Conservation (phyloP, 1,140 invertebrate genomes). For the Ylistrum balloti region DNA sequence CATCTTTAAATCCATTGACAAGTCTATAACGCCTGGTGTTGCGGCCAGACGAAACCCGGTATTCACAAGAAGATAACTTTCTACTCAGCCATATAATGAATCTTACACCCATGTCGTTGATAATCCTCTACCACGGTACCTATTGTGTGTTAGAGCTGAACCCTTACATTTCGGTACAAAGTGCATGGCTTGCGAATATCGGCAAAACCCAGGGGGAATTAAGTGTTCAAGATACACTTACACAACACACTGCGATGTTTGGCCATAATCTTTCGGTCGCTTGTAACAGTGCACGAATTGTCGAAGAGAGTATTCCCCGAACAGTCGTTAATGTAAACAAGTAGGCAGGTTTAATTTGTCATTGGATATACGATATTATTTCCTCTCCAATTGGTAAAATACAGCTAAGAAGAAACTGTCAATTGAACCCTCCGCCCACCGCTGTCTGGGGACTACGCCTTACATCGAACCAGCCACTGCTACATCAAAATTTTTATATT, state of each 20-base stretch:
- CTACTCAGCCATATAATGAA: no score
- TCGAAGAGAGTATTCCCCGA: slow-evolving; percentile 13
- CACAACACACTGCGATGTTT: background rate
- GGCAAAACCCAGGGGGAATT: background rate
- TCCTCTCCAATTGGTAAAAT: background rate
- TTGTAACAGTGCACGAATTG: background rate
- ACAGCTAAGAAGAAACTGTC: background rate
- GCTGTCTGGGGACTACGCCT: background rate
- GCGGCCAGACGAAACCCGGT: no score
- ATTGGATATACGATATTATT: slow-evolving; percentile 14
- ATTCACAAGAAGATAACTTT: no score
- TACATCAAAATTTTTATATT: background rate
- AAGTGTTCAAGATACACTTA: slow-evolving; percentile 3
- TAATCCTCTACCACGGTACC: background rate
- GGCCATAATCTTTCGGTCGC: background rate
- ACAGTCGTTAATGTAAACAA: slow-evolving; percentile 25
- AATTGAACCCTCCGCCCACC: background rate
- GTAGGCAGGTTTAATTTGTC: slow-evolving; percentile 20
- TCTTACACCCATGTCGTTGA: no score
- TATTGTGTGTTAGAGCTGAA: background rate
- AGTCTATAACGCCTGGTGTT: no score
- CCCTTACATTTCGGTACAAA: background rate
- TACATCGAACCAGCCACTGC: background rate
- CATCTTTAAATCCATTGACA: no score
- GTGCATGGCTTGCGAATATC: background rate